These are phyloP conservation scores for Myiagra hebetior DNA, from an alignment of 2,113 vertebrate species.

Conservation along the genomic window DNA sequence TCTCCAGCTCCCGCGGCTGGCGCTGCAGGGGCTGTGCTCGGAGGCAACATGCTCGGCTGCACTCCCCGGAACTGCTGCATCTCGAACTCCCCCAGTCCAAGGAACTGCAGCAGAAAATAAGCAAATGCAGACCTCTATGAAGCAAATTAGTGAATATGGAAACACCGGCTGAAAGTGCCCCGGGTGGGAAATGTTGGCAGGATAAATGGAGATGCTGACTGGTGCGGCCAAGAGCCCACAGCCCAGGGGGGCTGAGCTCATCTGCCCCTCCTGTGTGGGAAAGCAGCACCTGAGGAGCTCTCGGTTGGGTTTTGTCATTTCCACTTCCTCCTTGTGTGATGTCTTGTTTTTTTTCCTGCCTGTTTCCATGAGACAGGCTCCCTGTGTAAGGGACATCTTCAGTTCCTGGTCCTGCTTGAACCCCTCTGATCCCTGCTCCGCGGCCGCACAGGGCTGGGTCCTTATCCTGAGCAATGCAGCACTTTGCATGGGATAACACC, in stretches of 20 bases:
- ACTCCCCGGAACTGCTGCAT: not conserved
- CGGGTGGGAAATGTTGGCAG: not conserved
- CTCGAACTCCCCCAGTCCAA: accelerated
- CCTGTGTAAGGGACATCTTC: not conserved
- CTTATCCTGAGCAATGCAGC: not conserved
- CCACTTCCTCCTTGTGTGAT: not conserved
- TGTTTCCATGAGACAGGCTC: not conserved
- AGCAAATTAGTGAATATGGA: not conserved
- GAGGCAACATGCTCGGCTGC: not conserved
- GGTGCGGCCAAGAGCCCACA: not conserved
- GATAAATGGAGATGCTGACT: not conserved
- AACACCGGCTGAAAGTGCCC: accelerated
- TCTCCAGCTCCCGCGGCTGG: not conserved
- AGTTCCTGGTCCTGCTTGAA: not conserved
- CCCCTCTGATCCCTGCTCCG: not conserved
- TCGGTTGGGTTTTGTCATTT: not conserved
- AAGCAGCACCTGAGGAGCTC: not conserved
- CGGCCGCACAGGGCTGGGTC: accelerated
- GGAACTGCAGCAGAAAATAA: not conserved
- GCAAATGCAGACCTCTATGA: not conserved
- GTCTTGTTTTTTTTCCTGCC: not conserved
- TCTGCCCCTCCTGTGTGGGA: not conserved
- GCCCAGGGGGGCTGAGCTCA: not conserved
- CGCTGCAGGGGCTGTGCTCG: accelerated
- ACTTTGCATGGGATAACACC: too few relatives aligned